These are phyloP conservation scores for Trichomycterus rosablanca DNA, from an alignment of 2,113 vertebrate species.

Conservation along the genomic window DNA sequence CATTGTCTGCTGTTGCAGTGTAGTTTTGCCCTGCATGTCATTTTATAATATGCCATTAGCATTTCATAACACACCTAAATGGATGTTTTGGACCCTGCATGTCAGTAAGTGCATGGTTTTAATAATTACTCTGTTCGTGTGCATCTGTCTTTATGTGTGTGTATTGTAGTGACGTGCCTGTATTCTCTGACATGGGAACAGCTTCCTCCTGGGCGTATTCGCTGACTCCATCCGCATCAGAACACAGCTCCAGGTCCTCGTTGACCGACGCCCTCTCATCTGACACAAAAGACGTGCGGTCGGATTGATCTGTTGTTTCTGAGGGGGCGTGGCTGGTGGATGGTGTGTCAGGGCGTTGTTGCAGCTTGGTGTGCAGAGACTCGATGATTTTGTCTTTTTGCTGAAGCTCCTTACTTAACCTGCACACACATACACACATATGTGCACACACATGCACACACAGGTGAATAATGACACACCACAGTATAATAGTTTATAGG, in stretches of 20 bases:
- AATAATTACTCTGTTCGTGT: too few relatives aligned
- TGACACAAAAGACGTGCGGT: slow-evolving; percentile 78
- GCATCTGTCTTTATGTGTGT: too few relatives aligned
- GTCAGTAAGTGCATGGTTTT: too few relatives aligned
- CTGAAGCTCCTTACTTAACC: slow-evolving; percentile 82
- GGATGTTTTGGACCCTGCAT: too few relatives aligned
- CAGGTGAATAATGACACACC: too few relatives aligned
- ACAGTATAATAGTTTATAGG: too few relatives aligned
- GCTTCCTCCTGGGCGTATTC: slow-evolving; percentile 64
- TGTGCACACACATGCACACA: too few relatives aligned
- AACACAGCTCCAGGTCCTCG: slow-evolving; percentile 81
- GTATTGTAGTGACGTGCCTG: slow-evolving; percentile 22
- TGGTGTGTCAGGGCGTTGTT: slow-evolving; percentile 71
- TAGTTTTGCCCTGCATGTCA: too few relatives aligned
- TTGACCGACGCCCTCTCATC: slow-evolving; percentile 67
- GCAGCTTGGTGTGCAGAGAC: slow-evolving; percentile 80
- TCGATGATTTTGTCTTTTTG: slow-evolving; percentile 88
- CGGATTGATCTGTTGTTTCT: slow-evolving; percentile 78
- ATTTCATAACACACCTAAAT: too few relatives aligned
- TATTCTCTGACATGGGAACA: slow-evolving; percentile 31
- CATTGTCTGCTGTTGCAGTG: too few relatives aligned
- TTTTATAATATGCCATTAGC: too few relatives aligned
- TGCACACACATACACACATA: slow-evolving; percentile 46
- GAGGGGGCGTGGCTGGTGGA: slow-evolving; percentile 78
- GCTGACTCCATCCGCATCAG: slow-evolving; percentile 71